A percentile compares a stretch with the other conserved stretches of the same genome.
Conservation (phyloP, 2,113 vertebrate genomes). For the Vulpes ferrilata region DNA sequence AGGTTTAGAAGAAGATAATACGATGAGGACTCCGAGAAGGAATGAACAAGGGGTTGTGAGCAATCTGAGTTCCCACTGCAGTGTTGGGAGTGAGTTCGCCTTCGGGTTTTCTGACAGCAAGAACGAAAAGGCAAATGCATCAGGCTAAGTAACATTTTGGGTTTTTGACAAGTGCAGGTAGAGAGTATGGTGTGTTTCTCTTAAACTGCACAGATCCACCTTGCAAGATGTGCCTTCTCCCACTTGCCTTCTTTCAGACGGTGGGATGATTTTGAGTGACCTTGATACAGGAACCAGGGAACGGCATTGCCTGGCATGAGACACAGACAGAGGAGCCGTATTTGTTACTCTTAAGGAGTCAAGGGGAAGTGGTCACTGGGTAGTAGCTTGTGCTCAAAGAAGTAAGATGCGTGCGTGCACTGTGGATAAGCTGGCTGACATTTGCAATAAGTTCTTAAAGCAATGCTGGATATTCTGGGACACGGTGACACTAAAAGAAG, state of each 20-base stretch:
- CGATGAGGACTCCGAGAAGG: neutral
- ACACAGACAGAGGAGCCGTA: neutral
- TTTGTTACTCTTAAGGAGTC: neutral
- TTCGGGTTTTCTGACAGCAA: conserved; percentile 39
- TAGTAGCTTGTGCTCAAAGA: neutral
- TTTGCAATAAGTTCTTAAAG: conserved; percentile 45
- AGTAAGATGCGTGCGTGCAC: neutral
- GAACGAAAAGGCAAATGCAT: neutral
- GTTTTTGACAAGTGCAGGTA: conserved; percentile 23
- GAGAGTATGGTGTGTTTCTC: neutral
- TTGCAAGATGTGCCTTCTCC: neutral
- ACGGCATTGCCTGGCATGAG: neutral
- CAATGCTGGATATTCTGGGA: neutral
- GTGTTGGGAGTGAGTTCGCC: neutral
- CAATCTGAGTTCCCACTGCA: neutral
- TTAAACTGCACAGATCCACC: neutral
- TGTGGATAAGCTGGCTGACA: neutral
- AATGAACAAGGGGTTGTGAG: neutral
- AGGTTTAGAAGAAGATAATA: neutral
- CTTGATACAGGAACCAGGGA: neutral
- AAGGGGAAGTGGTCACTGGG: neutral
- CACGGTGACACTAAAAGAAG: conserved; percentile 18
- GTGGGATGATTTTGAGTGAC: neutral
- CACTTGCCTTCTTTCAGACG: neutral
- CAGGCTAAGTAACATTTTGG: neutral